These are phyloP conservation scores for Laothoe populi DNA, from an alignment of 2,888 invertebrate genomes.

Conservation along the genomic window DNA sequence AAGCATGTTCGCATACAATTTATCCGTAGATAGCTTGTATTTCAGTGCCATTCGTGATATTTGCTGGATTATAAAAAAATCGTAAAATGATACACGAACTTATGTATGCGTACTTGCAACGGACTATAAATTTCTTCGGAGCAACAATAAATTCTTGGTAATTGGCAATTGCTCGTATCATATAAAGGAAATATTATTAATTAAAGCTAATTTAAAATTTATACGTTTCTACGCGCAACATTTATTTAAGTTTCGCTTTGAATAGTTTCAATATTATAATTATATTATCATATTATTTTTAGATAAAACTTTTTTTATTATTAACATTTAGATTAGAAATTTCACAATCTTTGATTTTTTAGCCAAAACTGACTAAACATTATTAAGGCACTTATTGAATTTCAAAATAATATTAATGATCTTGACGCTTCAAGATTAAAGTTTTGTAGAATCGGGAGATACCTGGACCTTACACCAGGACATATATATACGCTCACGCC, in stretches of 20 bases:
- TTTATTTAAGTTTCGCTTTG: constrained; percentile 3
- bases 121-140: constrained; percentile 24
- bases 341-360: no score
- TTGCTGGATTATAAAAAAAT: constrained; percentile 51
- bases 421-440: no score
- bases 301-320: no score
- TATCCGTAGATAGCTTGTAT: constrained; percentile 3
- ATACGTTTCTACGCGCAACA: constrained; percentile 11
- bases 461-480: no score
- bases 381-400: no score
- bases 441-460: no score
- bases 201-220: constrained; percentile 19
- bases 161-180: background rate
- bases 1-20: constrained; percentile 1
- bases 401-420: no score
- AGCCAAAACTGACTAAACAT: no score
- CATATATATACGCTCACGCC: no score
- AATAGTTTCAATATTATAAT: background rate
- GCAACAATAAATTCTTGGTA: constrained; percentile 16
- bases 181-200: constrained; percentile 26
- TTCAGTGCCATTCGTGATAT: constrained; percentile 40
- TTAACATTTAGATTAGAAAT: no score
- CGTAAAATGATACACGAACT: constrained; percentile 44
- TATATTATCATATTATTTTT: no score
- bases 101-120: constrained; percentile 39